Conservation (phyloP, 2,113 vertebrate genomes). For the Hoplias malabaricus region DNA sequence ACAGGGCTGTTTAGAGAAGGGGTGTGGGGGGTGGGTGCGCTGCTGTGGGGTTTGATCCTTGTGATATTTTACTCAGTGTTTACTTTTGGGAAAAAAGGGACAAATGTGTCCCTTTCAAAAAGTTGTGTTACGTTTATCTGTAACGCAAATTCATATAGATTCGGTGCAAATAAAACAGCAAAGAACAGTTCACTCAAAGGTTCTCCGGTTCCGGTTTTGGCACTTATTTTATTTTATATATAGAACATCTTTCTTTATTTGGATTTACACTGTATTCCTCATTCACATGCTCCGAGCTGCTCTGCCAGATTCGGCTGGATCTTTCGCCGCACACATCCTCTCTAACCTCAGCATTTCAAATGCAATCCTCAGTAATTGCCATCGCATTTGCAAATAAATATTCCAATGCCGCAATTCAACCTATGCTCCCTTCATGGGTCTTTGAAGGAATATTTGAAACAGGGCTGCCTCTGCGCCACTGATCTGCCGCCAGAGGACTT, state of each 20-base stretch:
- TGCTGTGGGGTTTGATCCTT: too few relatives aligned
- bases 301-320: not conserved
- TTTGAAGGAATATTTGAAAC: conserved; percentile 35
- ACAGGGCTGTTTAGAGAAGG: too few relatives aligned
- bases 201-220: too few relatives aligned
- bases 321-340: not conserved
- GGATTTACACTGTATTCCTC: not conserved
- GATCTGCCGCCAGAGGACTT: conserved; percentile 35
- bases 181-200: too few relatives aligned
- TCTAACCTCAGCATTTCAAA: not conserved
- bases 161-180: too few relatives aligned
- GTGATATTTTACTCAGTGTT: too few relatives aligned
- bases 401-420: conserved; percentile 11
- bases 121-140: too few relatives aligned
- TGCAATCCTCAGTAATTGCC: conserved; percentile 24
- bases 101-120: too few relatives aligned
- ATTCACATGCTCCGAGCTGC: not conserved
- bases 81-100: too few relatives aligned
- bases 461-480: conserved; percentile 30
- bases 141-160: too few relatives aligned
- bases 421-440: conserved; percentile 19
- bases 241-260: not conserved
- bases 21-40: too few relatives aligned
- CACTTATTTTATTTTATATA: too few relatives aligned
- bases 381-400: conserved; percentile 36